These are phyloP conservation scores for Xylota sylvarum DNA, from an alignment of 2,888 invertebrate genomes.

Conservation along the genomic window DNA sequence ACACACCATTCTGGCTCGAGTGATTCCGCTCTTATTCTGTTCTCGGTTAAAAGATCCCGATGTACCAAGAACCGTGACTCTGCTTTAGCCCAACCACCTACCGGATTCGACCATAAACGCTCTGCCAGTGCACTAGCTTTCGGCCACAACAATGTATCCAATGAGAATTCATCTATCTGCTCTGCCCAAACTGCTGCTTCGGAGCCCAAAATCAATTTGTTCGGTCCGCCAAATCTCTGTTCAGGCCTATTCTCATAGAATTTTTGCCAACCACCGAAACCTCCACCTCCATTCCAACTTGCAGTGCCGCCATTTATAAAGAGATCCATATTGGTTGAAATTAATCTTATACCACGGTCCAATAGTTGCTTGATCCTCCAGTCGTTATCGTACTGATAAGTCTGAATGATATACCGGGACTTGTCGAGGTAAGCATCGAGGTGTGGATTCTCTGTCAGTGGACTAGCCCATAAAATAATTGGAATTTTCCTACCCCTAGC, in stretches of 20 bases:
- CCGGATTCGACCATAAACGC: constrained; percentile 92
- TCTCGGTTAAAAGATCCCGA: constrained; percentile 89
- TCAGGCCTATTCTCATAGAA: constrained; percentile 91
- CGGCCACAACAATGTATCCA: constrained; percentile 93
- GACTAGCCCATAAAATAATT: constrained; percentile 92
- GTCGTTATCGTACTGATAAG: constrained; percentile 91
- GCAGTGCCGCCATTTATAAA: constrained; percentile 94
- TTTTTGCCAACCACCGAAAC: constrained; percentile 96
- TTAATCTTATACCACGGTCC: constrained; percentile 90
- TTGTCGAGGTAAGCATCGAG: constrained; percentile 89
- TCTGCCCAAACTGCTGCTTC: constrained; percentile 95
- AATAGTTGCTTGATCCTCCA: constrained; percentile 88
- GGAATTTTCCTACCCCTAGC: constrained; percentile 86
- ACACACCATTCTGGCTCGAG: constrained; percentile 94
- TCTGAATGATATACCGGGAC: constrained; percentile 91
- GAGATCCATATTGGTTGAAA: constrained; percentile 94
- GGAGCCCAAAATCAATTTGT: constrained; percentile 87
- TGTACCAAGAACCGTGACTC: constrained; percentile 89
- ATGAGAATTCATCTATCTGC: constrained; percentile 89
- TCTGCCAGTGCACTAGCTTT: constrained; percentile 93
- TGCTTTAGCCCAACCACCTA: constrained; percentile 88
- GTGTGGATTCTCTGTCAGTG: constrained; percentile 88
- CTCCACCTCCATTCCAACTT: constrained; percentile 92
- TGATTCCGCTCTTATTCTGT: constrained; percentile 90
- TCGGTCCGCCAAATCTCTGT: constrained; percentile 86